Base-by-base conservation (phyloP, 2,113 vertebrate species). In the Cacatua alba region DNA sequence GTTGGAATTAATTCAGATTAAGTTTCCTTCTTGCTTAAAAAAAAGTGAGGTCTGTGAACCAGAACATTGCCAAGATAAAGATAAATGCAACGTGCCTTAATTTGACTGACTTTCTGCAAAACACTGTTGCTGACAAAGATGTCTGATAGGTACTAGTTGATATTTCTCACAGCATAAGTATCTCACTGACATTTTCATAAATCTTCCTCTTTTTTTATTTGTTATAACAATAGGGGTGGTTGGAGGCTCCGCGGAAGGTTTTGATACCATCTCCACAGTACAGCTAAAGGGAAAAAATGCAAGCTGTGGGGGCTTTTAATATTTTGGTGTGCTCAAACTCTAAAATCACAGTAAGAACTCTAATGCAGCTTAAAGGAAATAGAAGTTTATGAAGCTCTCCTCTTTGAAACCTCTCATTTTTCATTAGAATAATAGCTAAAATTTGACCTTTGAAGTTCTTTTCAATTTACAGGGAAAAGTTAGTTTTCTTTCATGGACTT, bases 41-140 rank as follows among this genome's bases (percentile, higher is more conserved):
- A 72, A 72, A 18, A 41, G 5, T 57, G 21, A 69, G 8, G 9
- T 60, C 28, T 82, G 13, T 9, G 8, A 81, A 60, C n/a, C 77
- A 88, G 67, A 80, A 33, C 75, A 83, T 74, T 94, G 48, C 41
- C 59, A 91, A 88, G 41, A 88, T 75, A 86, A 92, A 96, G 92
- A 72, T 70, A 95, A 95, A 96, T 86, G 70, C 43, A 75, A 74
- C 53, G 25, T 67, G 59, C 70, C 64, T 96, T 95, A 75, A 95
- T 94, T 94, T 92, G 85, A 90, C 70, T 57, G 64, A 87, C 82
- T 97, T 91, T 93, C 68, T 85, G 88, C 37, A 92, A 96, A 95
- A 85, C 14, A 83, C 15, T 62, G 52, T 62, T 89, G 44, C 86
- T 96, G 80, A 96, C 82, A 97, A 96, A 6, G 48, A 24, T 83